A percentile compares a stretch with the other conserved stretches of the same genome.
These are phyloP conservation scores for Drosophila mayri DNA, from an alignment of 1,140 invertebrate genomes.

Conservation along the genomic window DNA sequence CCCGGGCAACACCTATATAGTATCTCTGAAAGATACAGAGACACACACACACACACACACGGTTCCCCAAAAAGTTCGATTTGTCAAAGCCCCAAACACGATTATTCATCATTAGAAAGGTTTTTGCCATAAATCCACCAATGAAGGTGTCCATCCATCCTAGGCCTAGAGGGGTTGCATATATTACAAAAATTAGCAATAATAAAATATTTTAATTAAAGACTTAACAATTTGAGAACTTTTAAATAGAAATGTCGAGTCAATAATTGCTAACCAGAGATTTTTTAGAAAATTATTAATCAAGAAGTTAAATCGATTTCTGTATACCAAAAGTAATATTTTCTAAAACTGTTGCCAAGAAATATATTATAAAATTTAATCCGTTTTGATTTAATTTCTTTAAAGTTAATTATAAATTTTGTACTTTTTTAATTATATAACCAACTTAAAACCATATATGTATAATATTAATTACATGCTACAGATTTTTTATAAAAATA, in stretches of 20 bases:
- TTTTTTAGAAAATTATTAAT: no score
- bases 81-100: slow-evolving; percentile 53
- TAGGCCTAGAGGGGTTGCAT: slow-evolving; percentile 11
- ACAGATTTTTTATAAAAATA: no score
- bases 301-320: no score
- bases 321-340: no score
- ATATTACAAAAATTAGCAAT: not conserved
- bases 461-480: no score
- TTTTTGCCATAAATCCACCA: slow-evolving; percentile 5
- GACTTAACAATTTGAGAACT: not conserved
- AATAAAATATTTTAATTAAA: slow-evolving; percentile 4
- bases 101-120: slow-evolving; percentile 64
- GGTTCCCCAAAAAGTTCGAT: slow-evolving; percentile 62
- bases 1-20: slow-evolving; percentile 46
- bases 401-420: no score
- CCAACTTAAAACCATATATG: no score
- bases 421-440: no score
- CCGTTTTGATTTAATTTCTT: no score
- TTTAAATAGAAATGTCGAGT: not conserved
- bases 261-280: not conserved
- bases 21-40: not conserved
- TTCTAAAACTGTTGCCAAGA: no score
- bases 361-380: no score
- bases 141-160: not conserved
- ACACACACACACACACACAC: slow-evolving; percentile 24